These are phyloP conservation scores for Halichondria panicea DNA, from an alignment of 37 sponge, comb jelly and placozoan genomes.

Conservation along the genomic window DNA sequence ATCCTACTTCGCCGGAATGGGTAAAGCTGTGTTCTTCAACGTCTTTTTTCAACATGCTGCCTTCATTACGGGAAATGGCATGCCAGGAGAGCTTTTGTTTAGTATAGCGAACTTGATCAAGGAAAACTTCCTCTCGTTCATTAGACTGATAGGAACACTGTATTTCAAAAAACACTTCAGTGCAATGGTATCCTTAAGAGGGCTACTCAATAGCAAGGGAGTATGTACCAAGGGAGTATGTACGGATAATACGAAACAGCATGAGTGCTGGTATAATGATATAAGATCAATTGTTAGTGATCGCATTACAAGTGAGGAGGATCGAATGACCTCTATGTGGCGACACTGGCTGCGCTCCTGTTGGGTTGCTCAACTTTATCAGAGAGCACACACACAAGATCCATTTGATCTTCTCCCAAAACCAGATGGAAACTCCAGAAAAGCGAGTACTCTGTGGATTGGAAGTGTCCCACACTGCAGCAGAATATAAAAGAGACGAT, in stretches of 20 bases:
- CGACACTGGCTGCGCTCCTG: slow-evolving; percentile 37
- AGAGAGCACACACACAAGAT: neutral
- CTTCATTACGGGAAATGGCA: slow-evolving; percentile 7
- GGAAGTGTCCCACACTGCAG: slow-evolving; percentile 11
- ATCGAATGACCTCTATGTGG: slow-evolving; percentile 21
- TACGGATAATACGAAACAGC: neutral
- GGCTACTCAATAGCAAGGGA: no score
- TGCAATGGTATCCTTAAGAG: neutral
- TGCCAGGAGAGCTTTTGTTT: neutral
- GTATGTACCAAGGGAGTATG: no score
- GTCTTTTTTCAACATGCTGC: slow-evolving; percentile 22
- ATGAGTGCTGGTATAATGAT: slow-evolving; percentile 4
- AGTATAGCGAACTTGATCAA: neutral
- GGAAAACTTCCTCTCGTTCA: neutral
- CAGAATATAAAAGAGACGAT: neutral
- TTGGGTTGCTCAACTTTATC: slow-evolving; percentile 28
- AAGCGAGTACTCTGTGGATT: neutral
- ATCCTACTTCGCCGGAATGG: slow-evolving; percentile 3
- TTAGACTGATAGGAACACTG: slow-evolving; percentile 16
- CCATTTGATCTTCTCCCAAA: neutral
- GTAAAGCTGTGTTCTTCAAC: slow-evolving; percentile 13
- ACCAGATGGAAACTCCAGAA: neutral
- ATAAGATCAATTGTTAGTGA: slow-evolving; percentile 17
- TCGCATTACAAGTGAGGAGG: slow-evolving; percentile 16
- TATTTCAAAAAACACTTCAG: slow-evolving; percentile 14